These are phyloP conservation scores for Thaumatotibia leucotreta DNA, from an alignment of 1,140 invertebrate genomes.

Conservation along the genomic window DNA sequence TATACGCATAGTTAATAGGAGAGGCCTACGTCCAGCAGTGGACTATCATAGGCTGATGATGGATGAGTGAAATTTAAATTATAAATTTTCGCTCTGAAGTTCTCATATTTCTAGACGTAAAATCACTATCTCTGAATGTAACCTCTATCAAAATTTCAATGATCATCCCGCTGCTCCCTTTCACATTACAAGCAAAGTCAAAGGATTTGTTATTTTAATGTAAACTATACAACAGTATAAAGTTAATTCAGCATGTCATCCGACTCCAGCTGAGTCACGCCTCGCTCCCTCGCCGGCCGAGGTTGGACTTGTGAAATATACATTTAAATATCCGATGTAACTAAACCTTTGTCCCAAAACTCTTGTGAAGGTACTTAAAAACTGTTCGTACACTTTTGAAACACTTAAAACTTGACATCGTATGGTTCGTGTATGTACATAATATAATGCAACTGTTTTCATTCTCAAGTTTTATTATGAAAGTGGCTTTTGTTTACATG, in stretches of 20 bases:
- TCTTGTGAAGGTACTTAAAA: neutral
- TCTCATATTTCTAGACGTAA: neutral
- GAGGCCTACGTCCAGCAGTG: no score
- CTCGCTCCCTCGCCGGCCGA: slow-evolving; percentile 19
- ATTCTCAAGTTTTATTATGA: neutral
- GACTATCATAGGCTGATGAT: no score
- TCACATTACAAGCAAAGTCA: neutral
- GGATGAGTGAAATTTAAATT: no score
- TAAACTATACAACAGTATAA: slow-evolving; percentile 1
- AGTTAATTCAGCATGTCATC: slow-evolving; percentile 15
- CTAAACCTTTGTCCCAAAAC: slow-evolving; percentile 1
- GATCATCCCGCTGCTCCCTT: neutral
- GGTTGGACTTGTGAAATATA: slow-evolving; percentile 29
- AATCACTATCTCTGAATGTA: neutral
- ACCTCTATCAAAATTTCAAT: neutral
- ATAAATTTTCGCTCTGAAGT: no score
- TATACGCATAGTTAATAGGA: no score
- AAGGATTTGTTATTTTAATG: slow-evolving; percentile 5
- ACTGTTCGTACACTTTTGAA: neutral
- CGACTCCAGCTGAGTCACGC: slow-evolving; percentile 23
- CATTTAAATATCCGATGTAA: slow-evolving; percentile 2
- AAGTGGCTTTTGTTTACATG: neutral
- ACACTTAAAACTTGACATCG: neutral
- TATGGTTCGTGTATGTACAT: neutral
- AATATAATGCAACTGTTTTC: neutral